These are phyloP conservation scores for Astur gentilis DNA, from an alignment of 2,113 vertebrate genomes.

Conservation along the genomic window DNA sequence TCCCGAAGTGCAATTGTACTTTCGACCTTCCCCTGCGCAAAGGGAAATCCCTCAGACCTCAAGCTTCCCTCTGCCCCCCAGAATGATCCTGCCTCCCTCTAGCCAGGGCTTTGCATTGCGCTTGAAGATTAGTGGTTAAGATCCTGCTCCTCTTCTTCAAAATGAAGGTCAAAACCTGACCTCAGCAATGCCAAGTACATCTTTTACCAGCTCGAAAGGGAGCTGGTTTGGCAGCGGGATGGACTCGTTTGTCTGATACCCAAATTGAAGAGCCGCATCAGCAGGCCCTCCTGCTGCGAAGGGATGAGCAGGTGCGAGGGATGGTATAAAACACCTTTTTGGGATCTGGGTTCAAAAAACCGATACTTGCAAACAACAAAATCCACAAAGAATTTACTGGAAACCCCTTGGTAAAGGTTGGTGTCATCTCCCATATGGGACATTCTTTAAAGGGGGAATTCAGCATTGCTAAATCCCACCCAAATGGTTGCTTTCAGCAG, in stretches of 20 bases:
- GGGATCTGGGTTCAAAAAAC: not conserved
- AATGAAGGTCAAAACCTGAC: not conserved
- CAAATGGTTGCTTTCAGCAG: not conserved
- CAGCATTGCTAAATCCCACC: not conserved
- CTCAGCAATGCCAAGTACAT: not conserved
- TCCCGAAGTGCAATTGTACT: not conserved
- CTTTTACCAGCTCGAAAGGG: not conserved
- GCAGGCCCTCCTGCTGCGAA: not conserved
- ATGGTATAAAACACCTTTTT: not conserved
- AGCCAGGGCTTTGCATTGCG: not conserved
- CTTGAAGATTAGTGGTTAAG: not conserved
- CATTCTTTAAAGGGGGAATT: not conserved
- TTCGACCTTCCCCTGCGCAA: not conserved
- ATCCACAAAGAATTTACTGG: not conserved
- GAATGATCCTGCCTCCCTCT: not conserved
- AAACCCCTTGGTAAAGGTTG: not conserved
- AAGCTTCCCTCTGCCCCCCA: fast-evolving
- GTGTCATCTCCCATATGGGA: not conserved
- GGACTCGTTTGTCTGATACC: not conserved
- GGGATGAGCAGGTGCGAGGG: not conserved
- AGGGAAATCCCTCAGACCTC: not conserved
- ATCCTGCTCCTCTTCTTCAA: not conserved
- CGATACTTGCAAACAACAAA: not conserved
- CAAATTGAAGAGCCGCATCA: not conserved
- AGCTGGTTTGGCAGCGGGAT: not conserved